phyloP scores from a whole-genome alignment of 1,140 invertebrate genomes.

The Tetramorium alpestre region DNA sequence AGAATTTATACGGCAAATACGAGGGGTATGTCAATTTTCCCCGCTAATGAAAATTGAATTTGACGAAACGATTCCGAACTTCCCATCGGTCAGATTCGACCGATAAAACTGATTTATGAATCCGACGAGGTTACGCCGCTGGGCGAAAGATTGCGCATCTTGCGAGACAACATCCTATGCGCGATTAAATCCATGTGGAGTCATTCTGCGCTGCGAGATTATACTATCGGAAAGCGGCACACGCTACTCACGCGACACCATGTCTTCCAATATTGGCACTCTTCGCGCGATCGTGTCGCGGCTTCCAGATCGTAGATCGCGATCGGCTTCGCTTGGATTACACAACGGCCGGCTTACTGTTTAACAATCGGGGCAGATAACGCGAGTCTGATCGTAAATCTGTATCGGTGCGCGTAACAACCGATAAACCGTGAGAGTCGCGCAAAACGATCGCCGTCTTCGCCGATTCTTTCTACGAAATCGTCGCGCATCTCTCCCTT shows the following conservation, averaged over 20 bases:
- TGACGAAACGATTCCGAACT: not conserved
- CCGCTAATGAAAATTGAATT: constrained; percentile 5
- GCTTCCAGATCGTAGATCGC: constrained; percentile 16
- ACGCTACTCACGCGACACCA: constrained; percentile 41
- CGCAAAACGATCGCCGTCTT: not conserved
- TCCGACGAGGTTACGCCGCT: not conserved
- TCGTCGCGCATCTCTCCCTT: not conserved
- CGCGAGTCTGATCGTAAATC: constrained; percentile 9
- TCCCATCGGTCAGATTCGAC: not conserved
- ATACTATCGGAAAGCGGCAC: not conserved
- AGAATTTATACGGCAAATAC: constrained; percentile 9
- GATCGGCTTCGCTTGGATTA: constrained; percentile 10
- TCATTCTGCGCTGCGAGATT: not conserved
- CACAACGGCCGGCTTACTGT: not conserved
- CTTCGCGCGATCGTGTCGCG: constrained; percentile 4
- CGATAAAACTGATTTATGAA: not conserved
- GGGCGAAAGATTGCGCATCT: not conserved
- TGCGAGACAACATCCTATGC: not conserved
- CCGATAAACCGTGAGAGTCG: constrained; percentile 4
- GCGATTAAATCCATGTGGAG: constrained; percentile 11
- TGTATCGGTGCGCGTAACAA: constrained; percentile 20
- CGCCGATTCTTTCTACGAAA: not conserved
- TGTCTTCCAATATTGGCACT: constrained; percentile 21
- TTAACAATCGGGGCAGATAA: constrained; percentile 26
- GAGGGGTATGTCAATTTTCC: not conserved